Base-by-base conservation (phyloP, 2,888 invertebrate species). In the Taphrorychus bicolor region DNA sequence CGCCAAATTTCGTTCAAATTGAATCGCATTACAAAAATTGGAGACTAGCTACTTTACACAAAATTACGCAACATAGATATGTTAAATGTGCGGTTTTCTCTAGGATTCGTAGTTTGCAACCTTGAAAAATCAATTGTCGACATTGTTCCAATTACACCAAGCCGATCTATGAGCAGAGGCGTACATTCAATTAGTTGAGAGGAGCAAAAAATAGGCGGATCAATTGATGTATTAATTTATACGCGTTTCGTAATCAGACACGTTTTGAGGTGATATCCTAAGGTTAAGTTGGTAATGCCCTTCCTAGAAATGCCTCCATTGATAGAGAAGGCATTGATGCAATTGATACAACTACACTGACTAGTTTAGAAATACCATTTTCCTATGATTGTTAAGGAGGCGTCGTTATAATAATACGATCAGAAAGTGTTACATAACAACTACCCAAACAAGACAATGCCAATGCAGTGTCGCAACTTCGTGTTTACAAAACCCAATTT, bases 51-150 rank as follows among this genome's bases (percentile, higher is more conserved):
- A n/a, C n/a, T n/a, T n/a, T n/a, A n/a, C n/a, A n/a, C 32, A 32
- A 60, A 51, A 16, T 60, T 52, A 52, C 60, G 60, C 40, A 60
- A 60, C 22, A 41, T 51, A n/a, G 40, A 52, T n/a, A n/a, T 32
- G 60, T 40, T 51, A 24, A 21, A n/a, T 60, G n/a, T n/a, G 60
- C 51, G 51, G 32, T 60, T 60, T 60, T 60, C 52, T 52, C 14
- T 60, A 40, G 5, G 16, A 16, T 52, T 42, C 22, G 52, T 17
- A 40, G 14, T 40, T 52, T 7, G 49, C 40, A 60, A 52, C 60
- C 60, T 60, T 60, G 60, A 60, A 60, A 51, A 52, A 60, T 60
- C 60, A 60, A 60, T 60, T 60, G 52, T 41, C 14, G 52, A 60
- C 42, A 41, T 52, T 60, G 60, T 60, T 42, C 32, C 32, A 60